Evolutionary conservation across 2,888 invertebrate genomes (phyloP), one percentile per base, ranked within the genome.

Genomic region (Deilephila elpenor): DNA sequence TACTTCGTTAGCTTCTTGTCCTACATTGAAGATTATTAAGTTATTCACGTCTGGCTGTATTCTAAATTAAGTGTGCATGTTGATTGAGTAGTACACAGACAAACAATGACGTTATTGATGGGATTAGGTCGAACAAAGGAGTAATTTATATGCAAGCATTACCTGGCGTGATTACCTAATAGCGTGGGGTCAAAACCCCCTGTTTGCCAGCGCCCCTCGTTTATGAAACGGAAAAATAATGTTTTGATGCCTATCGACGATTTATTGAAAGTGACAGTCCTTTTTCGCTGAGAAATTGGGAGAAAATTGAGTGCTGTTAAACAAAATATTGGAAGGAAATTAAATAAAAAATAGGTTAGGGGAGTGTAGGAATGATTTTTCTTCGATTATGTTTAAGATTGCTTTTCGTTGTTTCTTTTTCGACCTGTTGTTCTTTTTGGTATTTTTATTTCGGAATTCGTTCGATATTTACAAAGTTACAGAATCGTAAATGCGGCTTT

Each of bases 101-200:
- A 56, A 72, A 64, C 64, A 73, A 67, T 67, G 37, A 67, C 37
- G 59, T 73, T 81, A 86, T 86, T 89, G 87, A 91, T 89, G 80
- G 82, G 86, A 89, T 90, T 89, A 90, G 78, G 75, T 79, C 70
- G 79, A 81, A 92, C 91, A 93, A 92, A 90, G 88, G 88, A 86
- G 89, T 91, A 89, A 91, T 93, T 92, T 93, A 91, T 93, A 92
- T 93, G 91, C 92, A 91, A 86, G 87, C 86, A 85, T 89, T 89
- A 92, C 92, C 92, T 93, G 91, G 90, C 88, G 87, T 87, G 90
- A 92, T 93, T 92, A 91, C 90, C 83, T 87, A 92, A 90, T 88
- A 85, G 88, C 83, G 44, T 84, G 84, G 89, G 90, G 89, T 82
- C 79, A 76, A 74, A 78, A 79, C 81, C 86, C 86, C 84, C 82